These are phyloP conservation scores for Oenanthe melanoleuca DNA, from an alignment of 2,113 vertebrate genomes.

Conservation along the genomic window DNA sequence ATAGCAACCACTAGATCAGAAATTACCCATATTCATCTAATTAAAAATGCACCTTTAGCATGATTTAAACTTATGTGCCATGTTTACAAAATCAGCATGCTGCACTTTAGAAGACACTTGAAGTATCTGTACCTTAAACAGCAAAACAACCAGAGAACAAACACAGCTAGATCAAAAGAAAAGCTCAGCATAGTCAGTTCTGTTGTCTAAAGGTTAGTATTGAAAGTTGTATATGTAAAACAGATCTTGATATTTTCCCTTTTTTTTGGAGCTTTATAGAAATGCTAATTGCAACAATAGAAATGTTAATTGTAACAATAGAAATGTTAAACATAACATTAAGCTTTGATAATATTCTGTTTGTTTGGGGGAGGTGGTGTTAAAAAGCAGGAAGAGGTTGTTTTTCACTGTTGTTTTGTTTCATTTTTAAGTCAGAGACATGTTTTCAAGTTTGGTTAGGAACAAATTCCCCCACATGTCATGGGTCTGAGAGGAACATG, in stretches of 20 bases:
- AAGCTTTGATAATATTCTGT: not conserved
- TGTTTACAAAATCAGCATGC: not conserved
- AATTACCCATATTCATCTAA: not conserved
- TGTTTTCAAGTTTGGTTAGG: not conserved
- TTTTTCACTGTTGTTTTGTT: not conserved
- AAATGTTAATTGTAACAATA: not conserved
- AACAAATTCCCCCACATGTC: not conserved
- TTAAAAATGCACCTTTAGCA: not conserved
- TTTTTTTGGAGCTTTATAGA: not conserved
- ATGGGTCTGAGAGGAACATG: not conserved
- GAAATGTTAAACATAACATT: not conserved
- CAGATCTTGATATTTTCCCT: not conserved
- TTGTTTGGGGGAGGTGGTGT: accelerated
- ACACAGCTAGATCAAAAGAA: not conserved
- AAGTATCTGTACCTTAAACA: not conserved
- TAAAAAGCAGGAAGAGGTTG: not conserved
- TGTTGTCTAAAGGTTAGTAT: not conserved
- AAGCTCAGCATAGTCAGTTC: not conserved
- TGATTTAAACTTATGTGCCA: not conserved
- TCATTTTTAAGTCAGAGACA: not conserved
- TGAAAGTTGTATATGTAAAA: not conserved
- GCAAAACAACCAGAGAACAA: not conserved
- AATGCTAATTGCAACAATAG: not conserved
- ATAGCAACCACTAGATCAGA: not conserved
- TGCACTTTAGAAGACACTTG: not conserved